Evolutionary conservation across 2,113 vertebrate genomes (phyloP).

Genomic region (Columbina picui): DNA sequence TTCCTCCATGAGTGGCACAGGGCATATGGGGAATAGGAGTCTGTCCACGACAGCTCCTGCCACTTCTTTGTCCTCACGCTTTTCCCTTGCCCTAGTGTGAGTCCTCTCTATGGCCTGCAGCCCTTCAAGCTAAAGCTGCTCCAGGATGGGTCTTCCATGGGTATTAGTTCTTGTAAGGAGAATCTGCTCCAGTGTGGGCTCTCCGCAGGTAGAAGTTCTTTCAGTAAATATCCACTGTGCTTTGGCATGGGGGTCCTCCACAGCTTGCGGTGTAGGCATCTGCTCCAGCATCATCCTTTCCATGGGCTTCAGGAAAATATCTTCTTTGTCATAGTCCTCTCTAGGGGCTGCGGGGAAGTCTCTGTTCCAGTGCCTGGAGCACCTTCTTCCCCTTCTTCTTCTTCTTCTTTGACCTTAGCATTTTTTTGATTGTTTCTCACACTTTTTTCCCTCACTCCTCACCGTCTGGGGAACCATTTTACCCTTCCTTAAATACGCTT

Average conservation of each 20-base stretch:
- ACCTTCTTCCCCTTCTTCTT: background rate
- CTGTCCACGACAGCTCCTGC: fast-evolving
- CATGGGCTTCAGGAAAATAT: fast-evolving
- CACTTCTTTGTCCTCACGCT: background rate
- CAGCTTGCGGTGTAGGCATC: background rate
- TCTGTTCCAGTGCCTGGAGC: background rate
- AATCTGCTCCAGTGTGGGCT: background rate
- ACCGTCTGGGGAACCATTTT: background rate
- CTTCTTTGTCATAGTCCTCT: background rate
- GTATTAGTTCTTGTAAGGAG: background rate
- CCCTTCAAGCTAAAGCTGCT: background rate
- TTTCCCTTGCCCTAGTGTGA: background rate
- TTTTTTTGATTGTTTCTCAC: background rate
- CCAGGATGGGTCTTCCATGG: background rate
- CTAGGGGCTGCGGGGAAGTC: background rate
- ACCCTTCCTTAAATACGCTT: background rate
- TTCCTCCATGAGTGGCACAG: background rate
- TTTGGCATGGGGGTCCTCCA: fast-evolving
- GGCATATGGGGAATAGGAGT: background rate
- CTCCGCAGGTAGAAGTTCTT: background rate
- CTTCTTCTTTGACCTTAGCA: background rate
- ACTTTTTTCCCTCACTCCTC: background rate
- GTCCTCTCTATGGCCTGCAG: background rate
- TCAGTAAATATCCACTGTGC: background rate
- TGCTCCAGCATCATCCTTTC: background rate